Evolutionary conservation across 1,140 invertebrate species (phyloP).

Genomic region (Holotrichia oblita): DNA sequence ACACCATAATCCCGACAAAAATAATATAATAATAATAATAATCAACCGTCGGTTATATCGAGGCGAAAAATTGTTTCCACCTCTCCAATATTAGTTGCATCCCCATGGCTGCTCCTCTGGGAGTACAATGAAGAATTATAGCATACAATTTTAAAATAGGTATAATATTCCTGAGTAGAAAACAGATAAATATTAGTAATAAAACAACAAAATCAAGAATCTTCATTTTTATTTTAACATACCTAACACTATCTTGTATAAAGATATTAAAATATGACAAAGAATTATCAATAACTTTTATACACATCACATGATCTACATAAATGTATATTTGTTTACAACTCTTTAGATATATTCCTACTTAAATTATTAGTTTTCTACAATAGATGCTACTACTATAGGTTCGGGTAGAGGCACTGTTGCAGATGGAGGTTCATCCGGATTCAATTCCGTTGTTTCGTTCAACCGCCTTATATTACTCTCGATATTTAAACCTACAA

Average conservation of each 20-base stretch:
- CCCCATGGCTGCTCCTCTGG: too few relatives aligned
- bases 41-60: too few relatives aligned
- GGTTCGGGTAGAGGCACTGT: slow-evolving; percentile 56
- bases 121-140: too few relatives aligned
- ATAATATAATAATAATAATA: too few relatives aligned
- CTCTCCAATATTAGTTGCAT: too few relatives aligned
- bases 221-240: slow-evolving; percentile 6
- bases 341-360: neutral
- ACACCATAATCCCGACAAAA: too few relatives aligned
- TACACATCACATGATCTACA: neutral
- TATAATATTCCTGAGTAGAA: too few relatives aligned
- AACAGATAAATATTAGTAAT: too few relatives aligned
- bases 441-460: slow-evolving; percentile 53
- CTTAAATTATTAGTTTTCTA: neutral
- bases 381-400: neutral
- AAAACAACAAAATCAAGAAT: too few relatives aligned
- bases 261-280: neutral
- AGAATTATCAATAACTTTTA: neutral
- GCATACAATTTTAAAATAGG: too few relatives aligned
- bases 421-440: slow-evolving; percentile 54
- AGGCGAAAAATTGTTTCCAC: too few relatives aligned
- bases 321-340: neutral
- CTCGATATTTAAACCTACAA: slow-evolving; percentile 57
- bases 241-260: neutral
- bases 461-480: slow-evolving; percentile 57